Conservation (phyloP, 2,888 invertebrate genomes). For the Drosophila monieri region DNA sequence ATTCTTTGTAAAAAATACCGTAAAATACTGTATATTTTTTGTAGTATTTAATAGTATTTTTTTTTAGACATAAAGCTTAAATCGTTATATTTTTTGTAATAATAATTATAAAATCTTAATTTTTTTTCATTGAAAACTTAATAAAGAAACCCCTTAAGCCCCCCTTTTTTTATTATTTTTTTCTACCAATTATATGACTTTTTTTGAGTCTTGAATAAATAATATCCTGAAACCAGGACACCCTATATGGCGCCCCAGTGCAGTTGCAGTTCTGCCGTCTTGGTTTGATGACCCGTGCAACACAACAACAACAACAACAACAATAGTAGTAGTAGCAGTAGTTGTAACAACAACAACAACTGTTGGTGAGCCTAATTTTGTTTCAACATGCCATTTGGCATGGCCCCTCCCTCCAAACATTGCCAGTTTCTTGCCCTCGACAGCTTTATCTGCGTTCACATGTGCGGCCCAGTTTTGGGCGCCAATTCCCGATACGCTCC, state of each 20-base stretch:
- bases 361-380: constrained; percentile 67
- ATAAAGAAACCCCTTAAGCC: too few species aligned
- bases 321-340: too few species aligned
- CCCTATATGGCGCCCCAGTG: constrained; percentile 21
- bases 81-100: too few species aligned
- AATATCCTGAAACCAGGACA: neutral
- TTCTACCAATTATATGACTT: too few species aligned
- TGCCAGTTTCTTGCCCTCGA: constrained; percentile 71
- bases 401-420: constrained; percentile 29
- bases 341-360: constrained; percentile 37
- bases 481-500: constrained; percentile 6
- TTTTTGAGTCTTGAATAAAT: too few species aligned
- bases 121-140: too few species aligned
- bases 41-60: too few species aligned
- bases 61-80: too few species aligned
- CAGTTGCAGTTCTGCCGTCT: constrained; percentile 39
- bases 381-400: constrained; percentile 62
- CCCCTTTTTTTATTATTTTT: too few species aligned
- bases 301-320: constrained; percentile 17
- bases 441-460: constrained; percentile 57
- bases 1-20: too few species aligned
- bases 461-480: constrained; percentile 55
- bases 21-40: too few species aligned
- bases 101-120: too few species aligned
- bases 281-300: constrained; percentile 73